phyloP scores from a whole-genome alignment of 2,888 invertebrate species.

The Dasypolia templi region DNA sequence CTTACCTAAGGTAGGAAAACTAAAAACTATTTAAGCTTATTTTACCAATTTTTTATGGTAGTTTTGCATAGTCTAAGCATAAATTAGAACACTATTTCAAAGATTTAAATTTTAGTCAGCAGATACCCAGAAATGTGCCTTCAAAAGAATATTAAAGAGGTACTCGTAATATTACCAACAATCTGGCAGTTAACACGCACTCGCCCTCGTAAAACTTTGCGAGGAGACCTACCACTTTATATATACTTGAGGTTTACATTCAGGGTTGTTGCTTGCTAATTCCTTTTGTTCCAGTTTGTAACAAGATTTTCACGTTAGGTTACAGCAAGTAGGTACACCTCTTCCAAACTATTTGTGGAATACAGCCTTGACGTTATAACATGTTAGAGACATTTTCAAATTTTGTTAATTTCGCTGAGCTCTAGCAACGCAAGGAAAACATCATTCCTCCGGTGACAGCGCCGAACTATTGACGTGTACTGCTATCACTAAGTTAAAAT shows the following conservation, averaged over 20 bases:
- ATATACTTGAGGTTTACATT: background rate
- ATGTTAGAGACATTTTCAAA: too few species aligned
- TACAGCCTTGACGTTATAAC: too few species aligned
- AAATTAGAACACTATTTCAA: background rate
- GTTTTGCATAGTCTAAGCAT: too few species aligned
- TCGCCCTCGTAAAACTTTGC: constrained; percentile 34
- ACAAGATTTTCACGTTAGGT: too few species aligned
- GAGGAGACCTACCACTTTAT: constrained; percentile 21
- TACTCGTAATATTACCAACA: constrained; percentile 8
- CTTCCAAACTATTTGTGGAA: too few species aligned
- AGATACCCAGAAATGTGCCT: background rate
- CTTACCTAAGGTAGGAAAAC: background rate
- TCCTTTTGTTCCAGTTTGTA: background rate
- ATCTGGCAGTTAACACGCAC: constrained; percentile 39
- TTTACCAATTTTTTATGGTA: too few species aligned
- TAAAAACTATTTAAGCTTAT: background rate
- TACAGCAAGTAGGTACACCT: too few species aligned
- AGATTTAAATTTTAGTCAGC: background rate
- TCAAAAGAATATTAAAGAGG: background rate
- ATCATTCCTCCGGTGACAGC: too few species aligned
- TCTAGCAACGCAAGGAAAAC: too few species aligned
- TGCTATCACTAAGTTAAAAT: too few species aligned
- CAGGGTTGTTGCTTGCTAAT: constrained; percentile 17
- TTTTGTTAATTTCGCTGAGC: too few species aligned
- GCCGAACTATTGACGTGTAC: too few species aligned